These are phyloP conservation scores for Ornithoptera priamus DNA, from an alignment of 2,888 invertebrate species.

Conservation along the genomic window DNA sequence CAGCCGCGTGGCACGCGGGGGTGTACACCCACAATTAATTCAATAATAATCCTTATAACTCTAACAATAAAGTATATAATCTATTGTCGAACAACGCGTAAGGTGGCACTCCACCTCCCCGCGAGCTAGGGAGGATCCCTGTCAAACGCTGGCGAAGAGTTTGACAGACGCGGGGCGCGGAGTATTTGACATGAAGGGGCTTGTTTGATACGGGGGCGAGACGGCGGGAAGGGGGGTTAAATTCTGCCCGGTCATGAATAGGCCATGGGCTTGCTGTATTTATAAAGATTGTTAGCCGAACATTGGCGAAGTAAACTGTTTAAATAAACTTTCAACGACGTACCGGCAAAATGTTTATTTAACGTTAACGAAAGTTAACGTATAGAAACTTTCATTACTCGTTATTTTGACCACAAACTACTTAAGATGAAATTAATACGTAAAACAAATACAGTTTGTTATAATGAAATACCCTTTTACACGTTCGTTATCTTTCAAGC, in stretches of 20 bases:
- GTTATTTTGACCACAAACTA: neutral
- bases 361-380: neutral
- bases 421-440: neutral
- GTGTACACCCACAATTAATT: constrained; percentile 35
- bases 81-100: constrained; percentile 33
- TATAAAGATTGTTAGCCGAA: constrained; percentile 76
- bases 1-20: constrained; percentile 59
- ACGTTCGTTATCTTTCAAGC: constrained; percentile 39
- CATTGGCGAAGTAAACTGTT: constrained; percentile 67
- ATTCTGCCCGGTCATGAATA: constrained; percentile 80
- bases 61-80: constrained; percentile 39
- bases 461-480: constrained; percentile 33
- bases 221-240: constrained; percentile 63
- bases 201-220: constrained; percentile 78
- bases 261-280: constrained; percentile 79
- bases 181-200: constrained; percentile 81
- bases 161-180: constrained; percentile 80
- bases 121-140: constrained; percentile 77
- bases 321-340: constrained; percentile 52
- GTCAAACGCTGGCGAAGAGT: constrained; percentile 80
- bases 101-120: constrained; percentile 74
- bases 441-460: constrained; percentile 19
- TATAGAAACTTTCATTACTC: neutral
- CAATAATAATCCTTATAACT: constrained; percentile 41
- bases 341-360: constrained; percentile 7